Evolutionary conservation across 1,140 invertebrate genomes (phyloP).

Genomic region (Rhopalosiphum padi): DNA sequence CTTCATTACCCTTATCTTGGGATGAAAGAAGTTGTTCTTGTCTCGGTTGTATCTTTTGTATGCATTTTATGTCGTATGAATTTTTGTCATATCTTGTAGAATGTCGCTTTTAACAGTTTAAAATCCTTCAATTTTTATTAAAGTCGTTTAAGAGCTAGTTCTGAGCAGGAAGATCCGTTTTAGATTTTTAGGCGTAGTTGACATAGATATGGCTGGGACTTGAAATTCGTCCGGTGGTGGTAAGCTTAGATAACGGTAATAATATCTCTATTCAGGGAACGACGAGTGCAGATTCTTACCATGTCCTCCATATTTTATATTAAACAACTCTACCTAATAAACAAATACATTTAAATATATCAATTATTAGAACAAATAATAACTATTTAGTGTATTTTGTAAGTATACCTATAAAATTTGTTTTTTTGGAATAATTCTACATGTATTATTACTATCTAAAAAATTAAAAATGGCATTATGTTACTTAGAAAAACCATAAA

Average conservation of each 20-base stretch:
- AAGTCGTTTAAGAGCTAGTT: neutral
- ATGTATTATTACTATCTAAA: neutral
- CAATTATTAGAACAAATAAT: neutral
- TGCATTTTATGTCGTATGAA: neutral
- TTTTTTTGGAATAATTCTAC: neutral
- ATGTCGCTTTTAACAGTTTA: neutral
- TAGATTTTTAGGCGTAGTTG: neutral
- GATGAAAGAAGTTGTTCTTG: neutral
- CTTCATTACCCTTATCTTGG: slow-evolving; percentile 46
- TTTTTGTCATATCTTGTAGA: slow-evolving; percentile 30
- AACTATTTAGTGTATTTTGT: neutral
- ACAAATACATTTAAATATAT: neutral
- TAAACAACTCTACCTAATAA: neutral
- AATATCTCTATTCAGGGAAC: neutral
- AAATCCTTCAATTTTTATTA: slow-evolving; percentile 46
- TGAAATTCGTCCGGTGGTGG: neutral
- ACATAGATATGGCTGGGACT: too few relatives aligned
- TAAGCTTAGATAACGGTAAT: neutral
- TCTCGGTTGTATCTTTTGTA: slow-evolving; percentile 4
- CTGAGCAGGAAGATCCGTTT: slow-evolving; percentile 3
- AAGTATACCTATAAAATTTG: neutral
- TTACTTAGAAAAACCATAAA: neutral
- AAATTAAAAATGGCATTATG: neutral
- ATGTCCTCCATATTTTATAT: neutral
- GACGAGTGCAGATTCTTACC: neutral